Percentiles rank a stretch among this genome's conserved stretches.
Evolutionary conservation across 2,888 invertebrate genomes (phyloP).

Genomic region (Perdita meconis): DNA sequence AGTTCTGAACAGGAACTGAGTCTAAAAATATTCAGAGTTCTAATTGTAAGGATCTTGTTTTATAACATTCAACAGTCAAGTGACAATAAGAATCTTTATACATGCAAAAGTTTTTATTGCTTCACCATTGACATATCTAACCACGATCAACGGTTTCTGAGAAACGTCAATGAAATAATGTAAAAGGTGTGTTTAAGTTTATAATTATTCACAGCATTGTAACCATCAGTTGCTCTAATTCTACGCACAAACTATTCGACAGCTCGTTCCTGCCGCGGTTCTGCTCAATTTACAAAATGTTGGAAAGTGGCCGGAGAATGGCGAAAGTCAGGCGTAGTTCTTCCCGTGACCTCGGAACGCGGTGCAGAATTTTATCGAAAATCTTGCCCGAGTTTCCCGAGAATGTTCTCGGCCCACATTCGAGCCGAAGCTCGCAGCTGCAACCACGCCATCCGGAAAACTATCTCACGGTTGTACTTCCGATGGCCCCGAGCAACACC

Average conservation of each 20-base stretch:
- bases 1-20: too few relatives aligned
- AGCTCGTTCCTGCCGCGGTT: background rate
- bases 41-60: too few relatives aligned
- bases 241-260: slow-evolving; percentile 3
- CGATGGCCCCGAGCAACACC: slow-evolving; percentile 44
- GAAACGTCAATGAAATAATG: too few relatives aligned
- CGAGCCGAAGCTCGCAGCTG: slow-evolving; percentile 48
- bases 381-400: slow-evolving; percentile 42
- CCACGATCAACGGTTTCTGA: too few relatives aligned
- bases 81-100: too few relatives aligned
- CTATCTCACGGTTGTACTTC: slow-evolving; percentile 53
- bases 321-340: slow-evolving; percentile 18
- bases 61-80: too few relatives aligned
- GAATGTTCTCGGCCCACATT: slow-evolving; percentile 56
- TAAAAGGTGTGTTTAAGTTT: too few relatives aligned
- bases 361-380: slow-evolving; percentile 44
- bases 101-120: too few relatives aligned
- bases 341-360: slow-evolving; percentile 14
- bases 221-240: slow-evolving; percentile 43
- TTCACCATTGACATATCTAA: too few relatives aligned
- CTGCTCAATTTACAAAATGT: slow-evolving; percentile 16
- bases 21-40: too few relatives aligned
- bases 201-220: too few relatives aligned
- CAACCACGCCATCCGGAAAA: slow-evolving; percentile 57
- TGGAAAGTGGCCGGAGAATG: background rate